These are phyloP conservation scores for Aphidius colemani DNA, from an alignment of 2,888 invertebrate genomes.

Conservation along the genomic window DNA sequence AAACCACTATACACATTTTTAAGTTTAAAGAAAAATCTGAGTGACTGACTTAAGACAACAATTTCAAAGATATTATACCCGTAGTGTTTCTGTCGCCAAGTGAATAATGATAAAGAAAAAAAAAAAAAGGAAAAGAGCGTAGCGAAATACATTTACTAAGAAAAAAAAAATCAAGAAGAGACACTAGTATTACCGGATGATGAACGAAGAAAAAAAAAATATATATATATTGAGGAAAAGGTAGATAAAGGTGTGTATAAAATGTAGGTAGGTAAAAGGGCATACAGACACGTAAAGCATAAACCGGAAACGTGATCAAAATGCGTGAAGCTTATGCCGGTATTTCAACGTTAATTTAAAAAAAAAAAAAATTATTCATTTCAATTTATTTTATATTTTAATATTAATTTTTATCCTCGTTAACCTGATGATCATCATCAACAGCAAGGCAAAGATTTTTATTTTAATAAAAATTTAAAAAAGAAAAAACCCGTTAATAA, in stretches of 20 bases:
- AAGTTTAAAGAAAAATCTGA: too few relatives aligned
- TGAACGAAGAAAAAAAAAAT: constrained; percentile 7
- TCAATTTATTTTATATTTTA: too few relatives aligned
- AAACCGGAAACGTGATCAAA: constrained; percentile 40
- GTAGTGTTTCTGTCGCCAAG: background rate
- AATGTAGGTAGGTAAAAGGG: background rate
- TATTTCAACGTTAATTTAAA: too few relatives aligned
- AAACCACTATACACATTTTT: background rate
- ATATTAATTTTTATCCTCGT: too few relatives aligned
- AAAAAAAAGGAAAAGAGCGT: background rate
- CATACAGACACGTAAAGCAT: too few relatives aligned
- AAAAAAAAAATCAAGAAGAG: background rate
- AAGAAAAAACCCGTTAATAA: too few relatives aligned
- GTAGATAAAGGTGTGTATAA: constrained; percentile 9
- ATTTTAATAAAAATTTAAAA: too few relatives aligned
- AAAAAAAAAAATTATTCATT: too few relatives aligned
- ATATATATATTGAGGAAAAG: constrained; percentile 8
- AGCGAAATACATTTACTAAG: background rate
- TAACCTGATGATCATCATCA: too few relatives aligned
- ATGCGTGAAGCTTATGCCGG: constrained; percentile 42
- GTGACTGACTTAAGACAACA: too few relatives aligned
- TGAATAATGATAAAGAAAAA: background rate
- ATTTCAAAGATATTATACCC: background rate
- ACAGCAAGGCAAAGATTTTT: too few relatives aligned
- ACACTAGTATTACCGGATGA: constrained; percentile 23